Base-by-base conservation (phyloP, 1,140 invertebrate genomes). In the Lepidotrigona ventralis region DNA sequence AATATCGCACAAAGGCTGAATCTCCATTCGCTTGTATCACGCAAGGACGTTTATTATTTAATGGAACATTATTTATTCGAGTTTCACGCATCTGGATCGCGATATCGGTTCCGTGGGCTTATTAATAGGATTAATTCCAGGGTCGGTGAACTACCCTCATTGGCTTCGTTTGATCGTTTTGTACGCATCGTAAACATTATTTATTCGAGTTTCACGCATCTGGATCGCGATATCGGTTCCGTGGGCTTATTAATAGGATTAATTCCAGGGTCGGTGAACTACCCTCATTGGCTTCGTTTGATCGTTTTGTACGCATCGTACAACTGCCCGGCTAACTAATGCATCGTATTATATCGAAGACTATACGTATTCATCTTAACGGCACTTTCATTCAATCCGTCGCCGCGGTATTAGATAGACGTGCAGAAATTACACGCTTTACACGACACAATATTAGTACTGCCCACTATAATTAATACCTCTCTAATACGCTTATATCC, bases 321-420 rank as follows among this genome's bases (percentile, higher is more conserved):
- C 82, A 85, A 84, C 82, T 89, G 85, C 87, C 88, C 85, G 46
- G 75, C 79, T 87, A 89, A 89, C 87, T 88, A 89, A 89, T 89
- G 83, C 85, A 80, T 66, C 56, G 79, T 89, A 89, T 89, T 89
- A 89, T 88, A 81, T 51, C 79, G 64, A 80, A 84, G 82, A 87
- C 87, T 87, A 85, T 85, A 84, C 77, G 87, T 89, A 85, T 89
- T 69, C 87, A 80, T 89, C 83, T 89, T 89, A 89, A 89, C 87
- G 87, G 87, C 85, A 88, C 88, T 89, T 89, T 89, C 88, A 87
- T 89, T 89, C 85, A 85, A 89, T 87, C 76, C 85, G 76, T 85
- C 81, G 85, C 69, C 70, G 75, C 76, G 54, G 77, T 83, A 89
- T 85, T 88, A 89, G 84, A 88, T 79, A 73, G 54, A 88, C 77